Base-by-base conservation (phyloP, 2,113 vertebrate genomes). In the Hypomesus transpacificus region DNA sequence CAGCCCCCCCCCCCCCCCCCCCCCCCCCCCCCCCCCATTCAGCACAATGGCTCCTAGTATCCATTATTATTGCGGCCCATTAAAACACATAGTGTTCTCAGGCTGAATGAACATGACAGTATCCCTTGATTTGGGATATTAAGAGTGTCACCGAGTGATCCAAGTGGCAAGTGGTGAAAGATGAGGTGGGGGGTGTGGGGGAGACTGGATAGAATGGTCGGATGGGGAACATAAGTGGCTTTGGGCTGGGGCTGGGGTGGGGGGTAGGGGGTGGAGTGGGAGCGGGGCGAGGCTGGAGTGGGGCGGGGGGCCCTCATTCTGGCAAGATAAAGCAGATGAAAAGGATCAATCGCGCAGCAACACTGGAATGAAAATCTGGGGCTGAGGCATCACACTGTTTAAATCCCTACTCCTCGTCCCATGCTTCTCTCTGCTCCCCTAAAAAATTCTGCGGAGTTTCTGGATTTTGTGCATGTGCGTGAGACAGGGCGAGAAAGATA, bases 41-140 rank as follows among this genome's bases (percentile, higher is more conserved):
- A 7, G 31, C 31, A 34, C 31, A 0, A 34, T 34, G 31, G 6
- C 31, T 34, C 31, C 31, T 34, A 34, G 31, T 5, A 34, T 34
- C 31, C 31, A 34, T 34, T 34, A 34, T 34, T 34, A 5, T 34
- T 7, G 6, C 31, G 6, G 31, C 31, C 31, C 31, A 31, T 68
- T 74, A 61, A 17, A 56, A 22, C 61, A 61, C 70, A 70, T 68
- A 39, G 58, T 73, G 28, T 70, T 70, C 3, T 14, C 67, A 59
- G 51, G 46, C 73, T 3, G 24, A 69, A 79, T 75, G 70, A 52
- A 75, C 46, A 16, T 71, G 76, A 70, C 24, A 11, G 28, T 21
- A 54, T 39, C 76, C 72, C 64, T 79, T 60, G 72, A 81, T 78
- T 82, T 75, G 59, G 77, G 22, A 21, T 59, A 24, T 59, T 2